These are phyloP conservation scores for Eurois occulta DNA, from an alignment of 2,888 invertebrate species.

Conservation along the genomic window DNA sequence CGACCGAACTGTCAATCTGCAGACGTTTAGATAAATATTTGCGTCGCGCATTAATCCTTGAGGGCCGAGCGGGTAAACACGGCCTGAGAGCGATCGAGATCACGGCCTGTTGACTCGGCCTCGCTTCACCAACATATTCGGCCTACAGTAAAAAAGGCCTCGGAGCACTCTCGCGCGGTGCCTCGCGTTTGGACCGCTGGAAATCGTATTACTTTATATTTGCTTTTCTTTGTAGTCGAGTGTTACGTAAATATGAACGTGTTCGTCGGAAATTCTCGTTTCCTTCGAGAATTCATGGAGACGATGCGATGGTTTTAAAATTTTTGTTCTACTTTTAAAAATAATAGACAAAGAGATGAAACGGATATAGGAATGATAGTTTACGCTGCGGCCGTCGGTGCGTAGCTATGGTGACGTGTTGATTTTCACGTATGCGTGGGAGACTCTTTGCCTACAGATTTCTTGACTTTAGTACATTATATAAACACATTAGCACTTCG, in stretches of 20 bases:
- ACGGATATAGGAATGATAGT: conserved; percentile 56
- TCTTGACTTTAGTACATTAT: conserved; percentile 52
- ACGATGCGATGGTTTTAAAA: conserved; percentile 69
- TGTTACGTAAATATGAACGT: conserved; percentile 89
- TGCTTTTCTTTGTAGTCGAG: conserved; percentile 89
- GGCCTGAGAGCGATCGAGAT: conserved; percentile 85
- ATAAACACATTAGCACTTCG: conserved; percentile 63
- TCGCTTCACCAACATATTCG: conserved; percentile 72
- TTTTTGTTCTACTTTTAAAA: conserved; percentile 64
- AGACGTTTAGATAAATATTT: conserved; percentile 90
- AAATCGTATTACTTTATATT: conserved; percentile 90
- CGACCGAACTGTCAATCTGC: conserved; percentile 90
- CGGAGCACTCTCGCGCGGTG: conserved; percentile 80
- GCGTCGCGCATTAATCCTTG: conserved; percentile 89
- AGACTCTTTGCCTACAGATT: conserved; percentile 47
- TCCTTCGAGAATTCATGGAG: conserved; percentile 84
- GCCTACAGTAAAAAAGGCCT: conserved; percentile 78
- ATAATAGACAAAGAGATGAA: conserved; percentile 64
- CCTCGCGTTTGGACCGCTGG: conserved; percentile 77
- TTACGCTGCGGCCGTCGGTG: conserved; percentile 23
- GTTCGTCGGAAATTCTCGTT: conserved; percentile 88
- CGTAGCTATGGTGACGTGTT: conserved; percentile 54
- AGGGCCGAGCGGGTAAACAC: conserved; percentile 84
- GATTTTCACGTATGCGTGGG: conserved; percentile 47
- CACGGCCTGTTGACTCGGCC: conserved; percentile 86